Conservation (phyloP, 2,797 vertebrate genomes). For the Amniataba percoides region DNA sequence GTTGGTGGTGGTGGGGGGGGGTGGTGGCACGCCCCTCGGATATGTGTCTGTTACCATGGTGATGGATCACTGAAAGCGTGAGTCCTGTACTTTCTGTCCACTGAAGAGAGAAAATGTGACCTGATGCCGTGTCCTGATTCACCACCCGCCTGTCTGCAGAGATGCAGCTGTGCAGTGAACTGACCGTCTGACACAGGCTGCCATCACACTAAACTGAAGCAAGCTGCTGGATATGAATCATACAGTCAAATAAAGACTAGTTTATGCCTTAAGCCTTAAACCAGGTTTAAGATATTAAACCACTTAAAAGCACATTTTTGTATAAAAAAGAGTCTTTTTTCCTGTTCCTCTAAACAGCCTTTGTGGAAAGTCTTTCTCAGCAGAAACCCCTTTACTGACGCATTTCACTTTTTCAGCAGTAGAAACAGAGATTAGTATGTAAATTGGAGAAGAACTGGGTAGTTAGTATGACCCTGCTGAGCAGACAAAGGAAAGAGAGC, state of each 20-base stretch:
- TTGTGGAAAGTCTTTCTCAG: not conserved
- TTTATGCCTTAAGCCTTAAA: not conserved
- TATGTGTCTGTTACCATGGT: slow-evolving; percentile 74
- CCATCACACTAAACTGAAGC: not conserved
- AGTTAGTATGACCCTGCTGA: slow-evolving; percentile 25
- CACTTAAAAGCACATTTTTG: not conserved
- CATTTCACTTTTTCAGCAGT: slow-evolving; percentile 5
- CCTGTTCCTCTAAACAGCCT: not conserved
- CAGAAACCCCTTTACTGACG: not conserved
- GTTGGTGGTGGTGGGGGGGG: slow-evolving; percentile 24
- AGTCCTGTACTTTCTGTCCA: slow-evolving; percentile 42
- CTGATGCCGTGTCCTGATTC: slow-evolving; percentile 56
- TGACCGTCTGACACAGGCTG: slow-evolving; percentile 5
- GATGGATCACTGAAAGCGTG: slow-evolving; percentile 51
- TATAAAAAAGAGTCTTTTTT: not conserved
- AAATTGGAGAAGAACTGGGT: slow-evolving; percentile 17
- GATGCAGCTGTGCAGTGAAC: slow-evolving; percentile 19
- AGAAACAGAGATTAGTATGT: slow-evolving; percentile 30
- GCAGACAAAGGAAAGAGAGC: slow-evolving; percentile 19
- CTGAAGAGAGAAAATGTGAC: slow-evolving; percentile 64
- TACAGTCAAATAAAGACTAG: not conserved
- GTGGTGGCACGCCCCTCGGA: slow-evolving; percentile 35
- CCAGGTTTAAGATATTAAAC: not conserved
- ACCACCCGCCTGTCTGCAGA: slow-evolving; percentile 34
- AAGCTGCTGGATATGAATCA: not conserved